A percentile compares a stretch with the other conserved stretches of the same genome.
Evolutionary conservation across 2,113 vertebrate genomes (phyloP).

Genomic region (Zosterops japonicus): DNA sequence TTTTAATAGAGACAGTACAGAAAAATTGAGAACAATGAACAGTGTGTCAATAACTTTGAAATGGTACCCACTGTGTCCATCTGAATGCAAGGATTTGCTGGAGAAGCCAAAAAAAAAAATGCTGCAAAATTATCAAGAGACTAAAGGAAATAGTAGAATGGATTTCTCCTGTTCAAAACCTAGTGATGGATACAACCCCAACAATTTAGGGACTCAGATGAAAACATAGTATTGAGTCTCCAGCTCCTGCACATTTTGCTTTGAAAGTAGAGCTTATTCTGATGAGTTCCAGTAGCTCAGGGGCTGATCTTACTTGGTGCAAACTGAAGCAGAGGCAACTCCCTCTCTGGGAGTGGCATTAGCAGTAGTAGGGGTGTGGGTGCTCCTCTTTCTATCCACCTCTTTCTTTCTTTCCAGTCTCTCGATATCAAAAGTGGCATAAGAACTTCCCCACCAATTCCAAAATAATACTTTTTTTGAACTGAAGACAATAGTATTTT

Average conservation of each 20-base stretch:
- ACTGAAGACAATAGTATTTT: neutral
- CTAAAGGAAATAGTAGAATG: neutral
- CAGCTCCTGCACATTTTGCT: neutral
- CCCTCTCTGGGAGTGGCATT: fast-evolving
- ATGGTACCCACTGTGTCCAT: neutral
- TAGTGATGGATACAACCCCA: neutral
- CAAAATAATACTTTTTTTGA: neutral
- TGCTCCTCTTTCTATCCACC: neutral
- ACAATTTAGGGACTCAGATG: neutral
- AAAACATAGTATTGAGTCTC: neutral
- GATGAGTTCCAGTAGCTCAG: neutral
- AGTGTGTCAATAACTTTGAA: neutral
- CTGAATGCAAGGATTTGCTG: neutral
- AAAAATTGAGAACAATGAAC: neutral
- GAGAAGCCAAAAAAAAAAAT: neutral
- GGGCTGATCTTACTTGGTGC: neutral
- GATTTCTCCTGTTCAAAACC: neutral
- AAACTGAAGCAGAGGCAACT: neutral
- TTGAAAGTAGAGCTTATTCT: neutral
- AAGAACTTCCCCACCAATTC: neutral
- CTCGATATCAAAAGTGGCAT: neutral
- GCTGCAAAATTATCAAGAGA: neutral
- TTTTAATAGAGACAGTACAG: neutral
- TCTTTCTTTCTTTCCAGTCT: neutral
- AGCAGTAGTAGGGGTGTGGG: neutral